Percentiles rank a stretch among this genome's conserved stretches.
Evolutionary conservation across 2,888 invertebrate species (phyloP).

Genomic region (Agonopterix heracliana): DNA sequence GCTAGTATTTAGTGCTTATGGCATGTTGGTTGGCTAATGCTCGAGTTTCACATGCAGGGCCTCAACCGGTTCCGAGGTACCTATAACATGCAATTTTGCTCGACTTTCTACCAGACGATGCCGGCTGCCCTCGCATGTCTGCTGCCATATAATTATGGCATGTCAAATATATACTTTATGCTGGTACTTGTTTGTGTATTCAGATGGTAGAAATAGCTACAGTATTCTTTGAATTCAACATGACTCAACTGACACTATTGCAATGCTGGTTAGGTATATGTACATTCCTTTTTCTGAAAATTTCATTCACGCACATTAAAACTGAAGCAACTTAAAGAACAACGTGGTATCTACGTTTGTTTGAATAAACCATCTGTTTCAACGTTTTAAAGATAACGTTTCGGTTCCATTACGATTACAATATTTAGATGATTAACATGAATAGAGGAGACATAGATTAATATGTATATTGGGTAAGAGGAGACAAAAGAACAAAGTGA

Average conservation of each 20-base stretch:
- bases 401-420: constrained; percentile 1
- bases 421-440: constrained; percentile 20
- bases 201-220: constrained; percentile 8
- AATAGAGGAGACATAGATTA: constrained; percentile 42
- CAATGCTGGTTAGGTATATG: no score
- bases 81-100: constrained; percentile 46
- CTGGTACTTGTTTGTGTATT: constrained; percentile 12
- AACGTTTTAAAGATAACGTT: neutral
- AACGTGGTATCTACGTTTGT: no score
- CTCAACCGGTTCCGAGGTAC: constrained; percentile 1
- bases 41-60: constrained; percentile 36
- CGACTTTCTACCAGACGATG: constrained; percentile 46
- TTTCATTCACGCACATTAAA: no score
- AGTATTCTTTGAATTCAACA: neutral
- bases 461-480: no score
- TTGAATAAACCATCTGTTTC: neutral
- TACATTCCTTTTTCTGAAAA: no score
- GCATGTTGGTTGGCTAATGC: constrained; percentile 23
- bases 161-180: constrained; percentile 7
- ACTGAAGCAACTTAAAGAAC: no score
- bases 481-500: constrained; percentile 42
- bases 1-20: neutral
- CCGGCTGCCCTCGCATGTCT: constrained; percentile 12
- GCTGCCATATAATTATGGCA: constrained; percentile 9
- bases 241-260: neutral